Evolutionary conservation across 2,113 vertebrate genomes (phyloP).

Genomic region (Oreochromis tanganicae): DNA sequence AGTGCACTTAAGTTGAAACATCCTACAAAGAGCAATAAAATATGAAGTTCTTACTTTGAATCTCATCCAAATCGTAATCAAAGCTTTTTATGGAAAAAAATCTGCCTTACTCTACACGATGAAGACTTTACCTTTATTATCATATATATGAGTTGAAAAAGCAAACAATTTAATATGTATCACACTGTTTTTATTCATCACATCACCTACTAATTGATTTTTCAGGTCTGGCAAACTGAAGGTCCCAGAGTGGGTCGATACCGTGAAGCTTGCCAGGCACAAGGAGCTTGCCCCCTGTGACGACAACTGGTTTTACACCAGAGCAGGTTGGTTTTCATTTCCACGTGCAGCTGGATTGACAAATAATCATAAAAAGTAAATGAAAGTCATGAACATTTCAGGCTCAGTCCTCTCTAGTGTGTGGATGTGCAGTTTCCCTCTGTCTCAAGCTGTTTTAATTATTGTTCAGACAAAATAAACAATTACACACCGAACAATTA

Average conservation of each 20-base stretch:
- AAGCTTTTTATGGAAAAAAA: background rate
- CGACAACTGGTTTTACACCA: slow-evolving; percentile 81
- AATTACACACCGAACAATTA: background rate
- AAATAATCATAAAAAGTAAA: background rate
- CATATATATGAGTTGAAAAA: background rate
- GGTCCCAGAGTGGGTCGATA: slow-evolving; percentile 84
- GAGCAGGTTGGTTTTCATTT: slow-evolving; percentile 71
- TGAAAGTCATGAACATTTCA: background rate
- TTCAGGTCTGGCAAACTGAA: slow-evolving; percentile 82
- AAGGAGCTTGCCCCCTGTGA: slow-evolving; percentile 82
- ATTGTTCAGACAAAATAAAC: background rate
- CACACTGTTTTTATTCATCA: background rate
- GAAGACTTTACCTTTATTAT: background rate
- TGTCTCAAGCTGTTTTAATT: background rate
- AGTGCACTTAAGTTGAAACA: background rate
- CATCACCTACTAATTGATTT: background rate
- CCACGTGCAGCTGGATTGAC: background rate
- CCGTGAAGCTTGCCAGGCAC: slow-evolving; percentile 81
- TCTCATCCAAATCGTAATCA: background rate
- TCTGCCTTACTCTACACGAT: background rate
- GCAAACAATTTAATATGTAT: background rate
- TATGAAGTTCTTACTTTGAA: background rate
- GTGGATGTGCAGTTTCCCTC: rapidly evolving
- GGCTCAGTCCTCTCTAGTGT: background rate
- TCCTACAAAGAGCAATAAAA: background rate